Base-by-base conservation (phyloP, 2,888 invertebrate genomes). In the Megalurothrips usitatus region DNA sequence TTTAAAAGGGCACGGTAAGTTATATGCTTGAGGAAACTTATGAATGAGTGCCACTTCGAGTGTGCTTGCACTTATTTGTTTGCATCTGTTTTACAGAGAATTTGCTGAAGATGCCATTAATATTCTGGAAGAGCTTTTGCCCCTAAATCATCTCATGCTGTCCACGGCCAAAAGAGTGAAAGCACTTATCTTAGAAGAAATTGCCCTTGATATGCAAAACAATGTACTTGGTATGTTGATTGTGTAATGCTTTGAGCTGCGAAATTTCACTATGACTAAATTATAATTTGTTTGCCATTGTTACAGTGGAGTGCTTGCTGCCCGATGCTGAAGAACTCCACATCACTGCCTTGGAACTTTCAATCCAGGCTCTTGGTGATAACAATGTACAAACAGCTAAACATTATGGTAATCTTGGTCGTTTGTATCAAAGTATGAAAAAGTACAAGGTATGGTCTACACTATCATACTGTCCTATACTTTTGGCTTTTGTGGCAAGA, bases 341-440 rank as follows among this genome's bases (percentile, higher is more conserved):
- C 88, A 91, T 93, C 84, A 92, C 93, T 81, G 96, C 97, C 8
- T 89, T 98, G 80, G 89, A 91, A 80, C 88, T 96, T 78, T 93
- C 96, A 19, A 91, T 92, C 87, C 91, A 92, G 86, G 93, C 94
- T 0, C 97, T 97, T 87, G 97, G 98, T 0, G 96, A 97, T 88
- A 92, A 92, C 86, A 97, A 97, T 88, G 96, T 97, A 63, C 96
- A 97, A 89, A 97, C 97, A 0, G 97, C 97, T 80, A 97, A 97
- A 86, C 96, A 97, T 87, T 98, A 97, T 88, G 97, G 97, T 17
- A 98, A 98, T 89, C 90, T 98, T 80, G 98, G 98, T 81, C 89
- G 98, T 19, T 90, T 98, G 19, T 97, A 97, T 89, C 97, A 98
- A 88, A 96, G 96, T 86, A 97, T 97, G 96, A 92, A 92, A 86